Percentiles rank a stretch among this genome's conserved stretches.
Conservation (phyloP, 1,140 invertebrate species). For the Musca domestica region DNA sequence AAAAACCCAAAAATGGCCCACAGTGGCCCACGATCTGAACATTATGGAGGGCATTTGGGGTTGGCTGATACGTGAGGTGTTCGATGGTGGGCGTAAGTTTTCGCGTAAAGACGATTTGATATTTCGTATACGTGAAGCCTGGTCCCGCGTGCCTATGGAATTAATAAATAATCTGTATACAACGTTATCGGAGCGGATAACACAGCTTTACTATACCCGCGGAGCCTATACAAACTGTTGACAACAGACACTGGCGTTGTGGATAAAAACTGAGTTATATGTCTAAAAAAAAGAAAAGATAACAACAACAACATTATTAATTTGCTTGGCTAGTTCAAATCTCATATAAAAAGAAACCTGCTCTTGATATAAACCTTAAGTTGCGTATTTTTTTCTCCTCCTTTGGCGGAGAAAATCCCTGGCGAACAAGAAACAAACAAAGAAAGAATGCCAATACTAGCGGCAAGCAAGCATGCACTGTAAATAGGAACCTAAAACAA, state of each 20-base stretch:
- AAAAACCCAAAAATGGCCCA: slow-evolving; percentile 51
- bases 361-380: too few species aligned
- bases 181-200: slow-evolving; percentile 48
- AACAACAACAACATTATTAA: too few species aligned
- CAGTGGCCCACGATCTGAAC: slow-evolving; percentile 49
- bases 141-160: slow-evolving; percentile 47
- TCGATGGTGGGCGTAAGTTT: slow-evolving; percentile 48
- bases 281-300: slow-evolving; percentile 1
- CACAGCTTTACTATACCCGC: slow-evolving; percentile 51
- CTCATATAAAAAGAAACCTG: too few species aligned
- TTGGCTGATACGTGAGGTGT: slow-evolving; percentile 51
- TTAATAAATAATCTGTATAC: slow-evolving; percentile 50
- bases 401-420: background rate
- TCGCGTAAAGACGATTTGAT: slow-evolving; percentile 50
- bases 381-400: too few species aligned
- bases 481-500: background rate
- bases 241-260: slow-evolving; percentile 35
- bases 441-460: background rate
- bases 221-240: slow-evolving; percentile 53
- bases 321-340: background rate
- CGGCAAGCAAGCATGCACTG: background rate
- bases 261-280: background rate
- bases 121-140: slow-evolving; percentile 48
- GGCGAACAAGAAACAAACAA: background rate
- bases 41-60: slow-evolving; percentile 54